Evolutionary conservation across 2,888 invertebrate genomes (phyloP), one percentile per base, ranked within the genome.

Genomic region (Stenotaenia linearis): DNA sequence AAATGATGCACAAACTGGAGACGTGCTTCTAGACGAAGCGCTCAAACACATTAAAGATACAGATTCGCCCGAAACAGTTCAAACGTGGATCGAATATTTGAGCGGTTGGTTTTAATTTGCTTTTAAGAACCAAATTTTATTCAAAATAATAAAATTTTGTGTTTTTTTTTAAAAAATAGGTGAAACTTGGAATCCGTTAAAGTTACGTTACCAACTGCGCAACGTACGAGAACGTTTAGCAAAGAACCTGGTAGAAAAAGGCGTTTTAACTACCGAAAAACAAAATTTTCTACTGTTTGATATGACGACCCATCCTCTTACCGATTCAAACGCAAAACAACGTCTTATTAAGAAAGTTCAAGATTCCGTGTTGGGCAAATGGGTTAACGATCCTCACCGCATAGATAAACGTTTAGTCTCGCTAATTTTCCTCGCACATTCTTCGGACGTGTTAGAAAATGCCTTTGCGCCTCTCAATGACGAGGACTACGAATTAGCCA

Each of bases 141-240:
- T n/a, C n/a, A n/a, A n/a, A n/a, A n/a, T n/a, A n/a, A n/a, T n/a
- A n/a, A n/a, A n/a, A n/a, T 78, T 25, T 15, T 4, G 12, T 45
- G 0, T 35, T 75, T 80, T 75, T 69, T 12, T 50, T 76, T 80
- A 80, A 88, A 80, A 85, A n/a, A 2, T 82, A 95, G 97, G 98
- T 84, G 98, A 98, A 89, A 99, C 99, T 83, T 99, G 99, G 99
- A 99, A 99, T 89, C 99, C 99, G 37, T 89, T 99, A 85, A 99
- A 99, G 88, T 89, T 99, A 84, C 92, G 96, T 85, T 99, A 98
- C 88, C 99, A 99, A 87, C 89, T 99, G 85, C 94, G 98, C 87
- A 99, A 99, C 90, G 99, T 99, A 3, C 91, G 99, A 83, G 99
- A 99, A 89, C 91, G 99, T 85, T 90, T 99, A 86, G 99, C 99